Evolutionary conservation across 2,888 invertebrate species (phyloP).

Genomic region (Phytoseiulus persimilis): DNA sequence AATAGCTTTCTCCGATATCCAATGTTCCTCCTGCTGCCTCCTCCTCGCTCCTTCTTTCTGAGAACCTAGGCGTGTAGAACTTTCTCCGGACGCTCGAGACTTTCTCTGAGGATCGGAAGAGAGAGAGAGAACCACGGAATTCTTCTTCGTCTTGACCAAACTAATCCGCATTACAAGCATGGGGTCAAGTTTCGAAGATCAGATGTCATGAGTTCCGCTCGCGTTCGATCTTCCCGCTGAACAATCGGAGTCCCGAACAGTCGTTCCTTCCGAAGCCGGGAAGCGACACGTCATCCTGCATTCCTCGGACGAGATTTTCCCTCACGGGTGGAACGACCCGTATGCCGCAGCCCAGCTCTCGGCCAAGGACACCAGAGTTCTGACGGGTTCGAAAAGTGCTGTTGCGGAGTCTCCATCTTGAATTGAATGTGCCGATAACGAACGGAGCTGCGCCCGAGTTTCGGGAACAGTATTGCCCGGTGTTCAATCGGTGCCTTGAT

Average conservation of each 20-base stretch:
- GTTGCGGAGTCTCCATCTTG: neutral
- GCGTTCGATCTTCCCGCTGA: neutral
- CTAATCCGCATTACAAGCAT: neutral
- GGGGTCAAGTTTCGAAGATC: neutral
- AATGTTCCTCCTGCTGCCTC: too few species aligned
- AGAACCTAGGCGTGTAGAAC: too few species aligned
- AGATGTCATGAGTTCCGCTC: neutral
- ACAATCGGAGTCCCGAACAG: too few species aligned
- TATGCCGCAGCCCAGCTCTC: neutral
- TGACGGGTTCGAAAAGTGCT: neutral
- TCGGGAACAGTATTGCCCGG: neutral
- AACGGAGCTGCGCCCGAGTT: neutral
- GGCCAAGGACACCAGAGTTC: neutral
- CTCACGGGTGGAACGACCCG: neutral
- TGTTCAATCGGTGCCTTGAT: neutral
- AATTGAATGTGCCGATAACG: neutral
- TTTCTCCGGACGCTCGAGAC: too few species aligned
- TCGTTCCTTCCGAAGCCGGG: too few species aligned
- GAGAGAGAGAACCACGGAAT: neutral
- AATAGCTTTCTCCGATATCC: too few species aligned
- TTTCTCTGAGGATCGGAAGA: neutral
- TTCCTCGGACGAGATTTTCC: neutral
- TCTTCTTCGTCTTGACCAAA: neutral
- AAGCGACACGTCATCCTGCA: neutral
- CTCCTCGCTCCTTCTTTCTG: too few species aligned